Conservation (phyloP, 2,113 vertebrate species). For the Gracilinanus agilis region DNA sequence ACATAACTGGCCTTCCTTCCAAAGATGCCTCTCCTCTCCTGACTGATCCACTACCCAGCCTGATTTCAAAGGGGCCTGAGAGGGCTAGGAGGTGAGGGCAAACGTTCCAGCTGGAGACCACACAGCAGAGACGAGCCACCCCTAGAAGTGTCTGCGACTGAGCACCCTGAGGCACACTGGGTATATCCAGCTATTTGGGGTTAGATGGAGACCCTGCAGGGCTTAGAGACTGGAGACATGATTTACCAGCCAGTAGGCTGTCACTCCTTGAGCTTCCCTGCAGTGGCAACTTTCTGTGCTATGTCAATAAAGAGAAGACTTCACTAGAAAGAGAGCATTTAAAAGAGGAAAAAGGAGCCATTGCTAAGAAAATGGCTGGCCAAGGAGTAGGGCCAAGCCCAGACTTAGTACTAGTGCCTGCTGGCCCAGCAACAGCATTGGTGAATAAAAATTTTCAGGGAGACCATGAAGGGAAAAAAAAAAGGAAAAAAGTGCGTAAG, state of each 20-base stretch:
- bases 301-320: neutral
- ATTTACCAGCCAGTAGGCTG: neutral
- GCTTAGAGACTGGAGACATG: neutral
- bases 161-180: neutral
- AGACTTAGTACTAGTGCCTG: constrained; percentile 63
- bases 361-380: constrained; percentile 3
- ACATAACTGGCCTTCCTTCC: neutral
- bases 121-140: neutral
- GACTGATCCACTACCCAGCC: neutral
- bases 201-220: neutral
- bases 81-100: neutral
- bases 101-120: neutral
- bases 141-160: neutral
- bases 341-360: neutral
- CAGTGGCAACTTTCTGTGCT: neutral
- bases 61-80: neutral
- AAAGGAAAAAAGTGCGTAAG: constrained; percentile 30
- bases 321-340: neutral
- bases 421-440: constrained; percentile 66
- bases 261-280: neutral
- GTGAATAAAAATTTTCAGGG: constrained; percentile 66
- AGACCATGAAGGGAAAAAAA: neutral
- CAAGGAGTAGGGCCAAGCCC: constrained; percentile 65
- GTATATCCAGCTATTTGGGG: neutral
- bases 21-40: neutral